phyloP scores from a whole-genome alignment of 2,113 vertebrate species.

The Thermophis baileyi region DNA sequence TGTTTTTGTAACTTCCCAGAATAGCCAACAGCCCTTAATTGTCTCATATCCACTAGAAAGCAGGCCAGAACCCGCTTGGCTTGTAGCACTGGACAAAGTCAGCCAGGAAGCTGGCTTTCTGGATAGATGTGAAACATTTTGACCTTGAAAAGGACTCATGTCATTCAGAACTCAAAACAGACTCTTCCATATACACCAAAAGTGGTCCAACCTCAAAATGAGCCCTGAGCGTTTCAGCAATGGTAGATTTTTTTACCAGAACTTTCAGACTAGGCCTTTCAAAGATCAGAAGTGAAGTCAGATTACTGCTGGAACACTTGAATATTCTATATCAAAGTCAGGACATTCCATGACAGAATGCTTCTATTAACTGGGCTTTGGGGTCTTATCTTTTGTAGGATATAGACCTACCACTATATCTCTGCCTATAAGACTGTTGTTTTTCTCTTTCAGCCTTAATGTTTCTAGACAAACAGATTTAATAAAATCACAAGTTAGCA shows the following conservation, averaged over 20 bases:
- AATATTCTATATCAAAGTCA: neutral
- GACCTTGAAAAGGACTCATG: neutral
- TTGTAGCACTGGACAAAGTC: neutral
- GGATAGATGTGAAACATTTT: neutral
- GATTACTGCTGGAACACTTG: neutral
- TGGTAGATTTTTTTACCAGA: neutral
- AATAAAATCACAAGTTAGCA: neutral
- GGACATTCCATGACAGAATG: neutral
- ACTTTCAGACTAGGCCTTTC: neutral
- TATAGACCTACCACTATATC: neutral
- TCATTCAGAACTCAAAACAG: neutral
- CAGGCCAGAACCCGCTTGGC: neutral
- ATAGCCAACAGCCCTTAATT: neutral
- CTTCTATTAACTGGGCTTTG: neutral
- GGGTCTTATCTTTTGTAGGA: neutral
- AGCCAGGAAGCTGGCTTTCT: neutral
- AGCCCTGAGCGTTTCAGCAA: neutral
- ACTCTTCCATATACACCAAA: neutral
- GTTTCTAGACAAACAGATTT: neutral
- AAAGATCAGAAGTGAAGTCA: neutral
- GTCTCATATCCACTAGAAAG: neutral
- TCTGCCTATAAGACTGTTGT: neutral
- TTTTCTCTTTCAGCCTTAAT: neutral
- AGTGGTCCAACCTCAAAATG: neutral
- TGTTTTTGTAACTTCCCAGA: neutral